Base-by-base conservation (phyloP, 2,888 invertebrate species). In the Hemistola chrysoprasaria region DNA sequence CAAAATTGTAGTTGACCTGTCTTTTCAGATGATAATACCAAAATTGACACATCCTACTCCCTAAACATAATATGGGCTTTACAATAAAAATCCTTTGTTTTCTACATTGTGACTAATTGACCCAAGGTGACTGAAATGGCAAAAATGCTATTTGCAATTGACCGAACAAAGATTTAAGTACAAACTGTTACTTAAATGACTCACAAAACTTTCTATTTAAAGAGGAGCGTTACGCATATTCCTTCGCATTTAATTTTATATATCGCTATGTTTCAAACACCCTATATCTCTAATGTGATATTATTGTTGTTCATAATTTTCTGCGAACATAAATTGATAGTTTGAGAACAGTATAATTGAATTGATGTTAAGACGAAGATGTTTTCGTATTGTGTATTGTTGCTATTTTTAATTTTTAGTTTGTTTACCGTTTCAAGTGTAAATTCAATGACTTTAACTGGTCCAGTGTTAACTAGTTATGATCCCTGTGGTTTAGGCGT, bases 401-500 rank as follows among this genome's bases (percentile, higher is more conserved):
- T 28, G 23, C 32, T 20, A 22, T 35, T 42, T 23, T 24, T 37
- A 10, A 35, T 31, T 28, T 49, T 56, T 34, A 22, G 35, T 48
- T 30, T 47, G 21, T 22, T 32, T 11, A 31, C 50, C 30, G 40
- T 59, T 8, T 52, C 62, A 11, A 56, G 61, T 42, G 71, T 71
- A 1, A 41, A 65, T 42, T 55, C 71, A 1, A 73, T 86, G 74
- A 60, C 80, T 5, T 50, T 86, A 25, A 67, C 69, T 35, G 85
- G 85, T 0, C 66, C 78, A 1, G 61, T 62, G 22, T 55, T 78
- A 37, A 81, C 75, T 0, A 71, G 76, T 47, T 87, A 86, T 27
- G 76, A 81, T 23, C 87, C 87, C 1, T 87, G 87, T 50, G 79
- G 78, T 5, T 56, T 86, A 28, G 85, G 79, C 1, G 59, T 79